Base-by-base conservation (phyloP, 2,888 invertebrate genomes). In the Eristalis tenax region DNA sequence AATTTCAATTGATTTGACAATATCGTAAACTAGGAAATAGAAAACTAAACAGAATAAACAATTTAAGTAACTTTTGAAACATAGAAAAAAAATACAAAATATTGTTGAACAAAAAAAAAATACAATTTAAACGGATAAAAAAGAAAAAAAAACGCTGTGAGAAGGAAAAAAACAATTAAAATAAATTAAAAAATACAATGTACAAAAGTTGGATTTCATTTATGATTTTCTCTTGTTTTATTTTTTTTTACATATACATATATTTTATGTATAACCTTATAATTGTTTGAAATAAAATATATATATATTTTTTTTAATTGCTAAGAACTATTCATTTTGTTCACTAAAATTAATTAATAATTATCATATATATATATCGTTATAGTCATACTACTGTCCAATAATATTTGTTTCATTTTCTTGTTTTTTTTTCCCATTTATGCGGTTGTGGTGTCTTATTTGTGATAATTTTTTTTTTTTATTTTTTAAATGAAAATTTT, bases 371-470 rank as follows among this genome's bases (percentile, higher is more conserved):
- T 64, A 76, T 80, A 75, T 66, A 50, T 18, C 50, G 32, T 71
- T 75, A 83, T 87, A 83, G 86, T 83, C 79, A 80, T 87, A 83
- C 76, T 87, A 83, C 83, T 83, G 87, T 79, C 83, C 87, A 76
- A 83, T 80, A 79, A 79, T 78, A 71, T 68, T 64, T 22, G 50
- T 50, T 50, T 50, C 50, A 50, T 18, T 18, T 50, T 50, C 50
- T 50, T 18, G 50, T 50, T 38, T 28, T 59, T 13, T 61, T 40
- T 32, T n/a, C n/a, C 63, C 11, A 13, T 57, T 22, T 61, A 82
- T 82, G 71, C 79, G 86, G 76, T 76, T 82, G 71, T 83, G 86
- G 76, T 82, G 82, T 82, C 64, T 71, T 69, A 40, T 75, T 82
- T 83, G 74, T 83, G 78, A 86, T 78, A 40, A 28, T 68, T 70